Conservation (phyloP, 2,113 vertebrate species). For the Microtus oregoni region DNA sequence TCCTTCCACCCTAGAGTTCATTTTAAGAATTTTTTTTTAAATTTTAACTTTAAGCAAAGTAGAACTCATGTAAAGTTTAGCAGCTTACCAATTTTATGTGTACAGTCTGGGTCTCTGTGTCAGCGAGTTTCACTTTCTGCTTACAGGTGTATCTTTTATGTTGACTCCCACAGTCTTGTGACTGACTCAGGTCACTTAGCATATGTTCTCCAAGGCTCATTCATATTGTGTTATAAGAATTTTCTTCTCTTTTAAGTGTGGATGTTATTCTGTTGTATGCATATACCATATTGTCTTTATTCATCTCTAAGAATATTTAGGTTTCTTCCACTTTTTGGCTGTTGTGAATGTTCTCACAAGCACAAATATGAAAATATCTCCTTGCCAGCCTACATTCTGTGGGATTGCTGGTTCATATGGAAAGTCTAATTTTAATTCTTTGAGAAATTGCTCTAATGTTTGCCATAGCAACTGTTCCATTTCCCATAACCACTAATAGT, state of each 20-base stretch:
- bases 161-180: not conserved
- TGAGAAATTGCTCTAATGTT: not conserved
- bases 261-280: not conserved
- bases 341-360: not conserved
- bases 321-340: not conserved
- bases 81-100: conserved; percentile 23
- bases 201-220: not conserved
- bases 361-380: not conserved
- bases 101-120: not conserved
- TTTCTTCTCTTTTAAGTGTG: conserved; percentile 14
- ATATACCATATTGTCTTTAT: conserved; percentile 14
- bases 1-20: not conserved
- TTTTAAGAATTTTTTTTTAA: not conserved
- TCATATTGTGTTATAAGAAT: not conserved
- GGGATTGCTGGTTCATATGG: not conserved
- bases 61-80: conserved; percentile 13
- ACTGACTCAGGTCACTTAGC: not conserved
- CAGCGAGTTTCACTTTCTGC: not conserved
- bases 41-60: conserved; percentile 19
- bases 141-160: not conserved
- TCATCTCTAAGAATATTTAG: not conserved
- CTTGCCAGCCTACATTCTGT: not conserved
- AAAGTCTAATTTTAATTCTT: conserved; percentile 28
- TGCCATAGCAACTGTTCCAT: not conserved
- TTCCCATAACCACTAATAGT: not conserved